These are phyloP conservation scores for Phalloptychus januarius DNA, from an alignment of 2,797 vertebrate species.

Conservation along the genomic window DNA sequence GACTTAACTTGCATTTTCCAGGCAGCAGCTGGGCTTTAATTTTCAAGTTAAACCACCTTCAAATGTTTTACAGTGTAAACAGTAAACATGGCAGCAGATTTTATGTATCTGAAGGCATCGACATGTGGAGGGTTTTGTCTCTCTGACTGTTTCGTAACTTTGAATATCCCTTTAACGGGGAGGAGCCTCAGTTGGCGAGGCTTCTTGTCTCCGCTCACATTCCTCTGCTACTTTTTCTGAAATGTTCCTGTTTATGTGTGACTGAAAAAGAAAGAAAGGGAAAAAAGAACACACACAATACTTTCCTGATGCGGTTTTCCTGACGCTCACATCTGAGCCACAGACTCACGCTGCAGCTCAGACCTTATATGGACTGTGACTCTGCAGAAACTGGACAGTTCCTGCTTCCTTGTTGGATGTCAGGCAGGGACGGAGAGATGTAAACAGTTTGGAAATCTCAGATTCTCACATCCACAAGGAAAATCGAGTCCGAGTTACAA, in stretches of 20 bases:
- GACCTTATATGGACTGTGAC: slow-evolving; percentile 37
- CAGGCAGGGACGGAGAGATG: slow-evolving; percentile 2
- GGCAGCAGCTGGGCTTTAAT: too few species aligned
- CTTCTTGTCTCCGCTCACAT: slow-evolving; percentile 51
- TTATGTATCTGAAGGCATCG: background rate
- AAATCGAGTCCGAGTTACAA: background rate
- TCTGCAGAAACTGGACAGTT: slow-evolving; percentile 34
- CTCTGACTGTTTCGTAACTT: background rate
- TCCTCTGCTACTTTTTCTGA: slow-evolving; percentile 59
- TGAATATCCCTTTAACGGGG: slow-evolving; percentile 53
- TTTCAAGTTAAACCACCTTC: too few species aligned
- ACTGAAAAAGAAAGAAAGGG: slow-evolving; percentile 37
- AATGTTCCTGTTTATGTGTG: slow-evolving; percentile 48
- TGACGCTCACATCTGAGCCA: background rate
- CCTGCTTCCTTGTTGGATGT: background rate
- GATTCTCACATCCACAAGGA: background rate
- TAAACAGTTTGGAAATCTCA: slow-evolving; percentile 16
- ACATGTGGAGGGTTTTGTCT: background rate
- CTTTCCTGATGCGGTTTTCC: background rate
- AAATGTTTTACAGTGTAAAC: background rate
- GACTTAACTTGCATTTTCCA: too few species aligned
- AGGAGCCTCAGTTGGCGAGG: slow-evolving; percentile 41
- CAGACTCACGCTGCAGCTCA: background rate
- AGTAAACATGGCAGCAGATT: slow-evolving; percentile 1
- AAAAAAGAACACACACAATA: background rate